Conservation (phyloP, 2,113 vertebrate species). For the Oostethus manadensis region DNA sequence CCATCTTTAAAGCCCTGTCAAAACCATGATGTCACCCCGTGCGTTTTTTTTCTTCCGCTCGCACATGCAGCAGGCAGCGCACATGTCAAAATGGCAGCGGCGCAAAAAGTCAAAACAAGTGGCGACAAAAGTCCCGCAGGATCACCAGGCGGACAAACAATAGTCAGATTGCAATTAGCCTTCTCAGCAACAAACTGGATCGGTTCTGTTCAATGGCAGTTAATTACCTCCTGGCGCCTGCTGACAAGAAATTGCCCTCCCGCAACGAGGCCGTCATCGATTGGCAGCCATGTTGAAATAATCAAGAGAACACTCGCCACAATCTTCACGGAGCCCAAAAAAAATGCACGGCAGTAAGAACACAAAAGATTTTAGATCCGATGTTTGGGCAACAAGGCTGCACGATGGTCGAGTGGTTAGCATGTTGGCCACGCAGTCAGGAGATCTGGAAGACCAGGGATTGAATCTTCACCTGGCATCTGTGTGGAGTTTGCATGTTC, state of each 20-base stretch:
- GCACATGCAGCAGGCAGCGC: background rate
- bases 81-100: constrained; percentile 1
- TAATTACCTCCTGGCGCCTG: constrained; percentile 21
- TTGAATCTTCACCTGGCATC: no score
- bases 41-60: background rate
- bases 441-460: no score
- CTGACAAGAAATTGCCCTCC: constrained; percentile 10
- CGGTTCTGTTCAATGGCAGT: constrained; percentile 28
- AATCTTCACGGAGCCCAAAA: no score
- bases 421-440: no score
- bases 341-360: no score
- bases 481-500: no score
- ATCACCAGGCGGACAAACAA: constrained; percentile 23
- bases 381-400: no score
- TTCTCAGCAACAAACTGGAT: background rate
- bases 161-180: constrained; percentile 13
- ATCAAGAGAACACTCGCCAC: constrained; percentile 14
- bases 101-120: background rate
- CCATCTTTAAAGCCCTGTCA: constrained; percentile 32
- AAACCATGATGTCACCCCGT: constrained; percentile 4
- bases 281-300: constrained; percentile 22
- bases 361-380: no score
- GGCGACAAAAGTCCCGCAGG: background rate
- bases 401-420: no score
- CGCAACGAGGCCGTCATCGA: constrained; percentile 14